phyloP scores from a whole-genome alignment of 2,888 invertebrate species.

The Beris morrisii region DNA sequence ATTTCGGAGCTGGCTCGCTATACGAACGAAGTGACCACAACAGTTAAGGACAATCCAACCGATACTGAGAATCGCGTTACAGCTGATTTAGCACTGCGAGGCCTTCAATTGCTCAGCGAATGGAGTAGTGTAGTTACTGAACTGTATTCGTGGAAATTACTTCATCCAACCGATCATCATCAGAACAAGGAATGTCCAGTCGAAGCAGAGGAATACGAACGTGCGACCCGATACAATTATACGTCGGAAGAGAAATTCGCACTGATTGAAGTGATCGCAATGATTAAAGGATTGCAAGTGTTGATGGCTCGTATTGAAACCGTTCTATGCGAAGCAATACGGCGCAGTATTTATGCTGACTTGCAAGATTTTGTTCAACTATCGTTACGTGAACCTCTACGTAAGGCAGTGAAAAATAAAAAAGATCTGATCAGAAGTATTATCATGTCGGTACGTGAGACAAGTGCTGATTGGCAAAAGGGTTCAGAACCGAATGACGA shows the following conservation, averaged over 20 bases:
- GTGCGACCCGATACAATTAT: slow-evolving; percentile 97
- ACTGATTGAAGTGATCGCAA: slow-evolving; percentile 96
- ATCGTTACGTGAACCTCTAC: slow-evolving; percentile 82
- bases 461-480: slow-evolving; percentile 94
- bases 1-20: slow-evolving; percentile 93
- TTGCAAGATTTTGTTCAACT: slow-evolving; percentile 96
- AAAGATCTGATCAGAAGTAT: slow-evolving; percentile 95
- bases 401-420: slow-evolving; percentile 97
- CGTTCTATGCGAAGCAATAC: slow-evolving; percentile 88
- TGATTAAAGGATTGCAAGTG: slow-evolving; percentile 98
- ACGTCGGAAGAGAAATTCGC: slow-evolving; percentile 97
- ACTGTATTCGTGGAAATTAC: slow-evolving; percentile 95
- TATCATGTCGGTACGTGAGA: slow-evolving; percentile 94
- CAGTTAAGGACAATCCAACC: slow-evolving; percentile 89
- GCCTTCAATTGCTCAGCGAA: slow-evolving; percentile 89
- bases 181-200: slow-evolving; percentile 92
- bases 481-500: slow-evolving; percentile 91
- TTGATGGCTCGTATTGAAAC: slow-evolving; percentile 97
- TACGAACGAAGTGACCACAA: slow-evolving; percentile 80
- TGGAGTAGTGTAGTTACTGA: slow-evolving; percentile 98
- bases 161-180: slow-evolving; percentile 97
- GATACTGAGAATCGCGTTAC: slow-evolving; percentile 91
- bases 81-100: slow-evolving; percentile 86
- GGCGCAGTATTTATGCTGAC: slow-evolving; percentile 92
- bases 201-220: slow-evolving; percentile 97